These are phyloP conservation scores for Trichechus manatus DNA, from an alignment of 2,113 vertebrate genomes.

Conservation along the genomic window DNA sequence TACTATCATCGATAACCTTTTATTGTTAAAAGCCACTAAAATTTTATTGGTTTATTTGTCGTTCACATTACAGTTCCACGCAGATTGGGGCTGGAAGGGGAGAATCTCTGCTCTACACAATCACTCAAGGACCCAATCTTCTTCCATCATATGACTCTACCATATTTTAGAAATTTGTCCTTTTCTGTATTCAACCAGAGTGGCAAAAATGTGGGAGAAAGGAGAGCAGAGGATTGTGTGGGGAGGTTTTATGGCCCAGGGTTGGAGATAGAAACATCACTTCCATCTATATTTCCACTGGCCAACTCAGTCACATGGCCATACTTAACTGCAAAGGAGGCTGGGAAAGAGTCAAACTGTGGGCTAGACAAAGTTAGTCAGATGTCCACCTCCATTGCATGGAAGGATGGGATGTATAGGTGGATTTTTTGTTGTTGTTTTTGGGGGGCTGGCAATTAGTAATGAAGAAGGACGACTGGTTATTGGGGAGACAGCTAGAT, in stretches of 20 bases:
- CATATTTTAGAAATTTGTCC: background rate
- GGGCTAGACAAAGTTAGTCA: background rate
- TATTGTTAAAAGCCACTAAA: background rate
- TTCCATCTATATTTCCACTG: background rate
- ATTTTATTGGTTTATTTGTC: background rate
- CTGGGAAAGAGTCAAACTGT: background rate
- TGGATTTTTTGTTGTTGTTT: background rate
- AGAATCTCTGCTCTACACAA: background rate
- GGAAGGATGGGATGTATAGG: background rate
- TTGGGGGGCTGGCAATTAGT: background rate
- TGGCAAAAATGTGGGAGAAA: background rate
- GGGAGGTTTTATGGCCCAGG: background rate
- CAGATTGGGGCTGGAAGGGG: too few relatives aligned
- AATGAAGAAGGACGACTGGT: background rate
- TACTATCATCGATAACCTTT: background rate
- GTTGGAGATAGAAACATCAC: background rate
- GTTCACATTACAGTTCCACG: background rate
- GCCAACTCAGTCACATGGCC: background rate
- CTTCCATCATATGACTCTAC: background rate
- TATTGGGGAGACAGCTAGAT: background rate
- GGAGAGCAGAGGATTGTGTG: background rate
- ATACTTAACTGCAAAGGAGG: background rate
- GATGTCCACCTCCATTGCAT: background rate
- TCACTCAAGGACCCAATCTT: background rate
- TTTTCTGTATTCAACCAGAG: background rate